These are phyloP conservation scores for Ricordea florida DNA, from an alignment of 92 coral and sea anemone species.

Conservation along the genomic window DNA sequence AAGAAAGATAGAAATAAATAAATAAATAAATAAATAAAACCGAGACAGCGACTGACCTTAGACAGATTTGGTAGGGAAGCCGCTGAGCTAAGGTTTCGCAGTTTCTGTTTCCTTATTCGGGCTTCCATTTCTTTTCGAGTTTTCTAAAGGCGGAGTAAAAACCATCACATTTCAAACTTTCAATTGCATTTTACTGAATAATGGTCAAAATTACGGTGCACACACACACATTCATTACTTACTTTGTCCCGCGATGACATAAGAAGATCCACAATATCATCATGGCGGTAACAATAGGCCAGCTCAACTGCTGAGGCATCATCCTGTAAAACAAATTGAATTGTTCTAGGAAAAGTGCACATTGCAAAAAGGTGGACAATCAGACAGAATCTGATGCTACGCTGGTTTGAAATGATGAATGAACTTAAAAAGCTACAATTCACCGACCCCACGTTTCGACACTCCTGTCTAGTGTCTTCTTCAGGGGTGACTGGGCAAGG, in stretches of 20 bases:
- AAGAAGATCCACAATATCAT: conserved; percentile 67
- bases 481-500: no score
- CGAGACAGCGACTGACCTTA: conserved; percentile 36
- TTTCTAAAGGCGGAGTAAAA: conserved; percentile 25
- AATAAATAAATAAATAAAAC: no score
- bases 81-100: conserved; percentile 46
- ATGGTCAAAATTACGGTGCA: neutral
- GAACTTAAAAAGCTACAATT: no score
- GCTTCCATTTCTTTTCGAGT: conserved; percentile 66
- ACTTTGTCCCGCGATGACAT: conserved; percentile 65
- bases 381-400: neutral
- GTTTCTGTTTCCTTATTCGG: conserved; percentile 53
- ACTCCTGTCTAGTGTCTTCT: no score
- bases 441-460: no score
- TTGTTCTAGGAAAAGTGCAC: no score
- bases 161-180: no score
- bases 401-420: no score
- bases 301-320: conserved; percentile 82
- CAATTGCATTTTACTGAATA: neutral
- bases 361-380: neutral
- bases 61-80: conserved; percentile 66
- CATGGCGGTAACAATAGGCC: conserved; percentile 68
- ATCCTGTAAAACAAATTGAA: no score
- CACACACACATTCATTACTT: neutral
- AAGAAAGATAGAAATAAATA: no score